phyloP scores from a whole-genome alignment of 2,888 invertebrate genomes.

The Acronicta leporina region DNA sequence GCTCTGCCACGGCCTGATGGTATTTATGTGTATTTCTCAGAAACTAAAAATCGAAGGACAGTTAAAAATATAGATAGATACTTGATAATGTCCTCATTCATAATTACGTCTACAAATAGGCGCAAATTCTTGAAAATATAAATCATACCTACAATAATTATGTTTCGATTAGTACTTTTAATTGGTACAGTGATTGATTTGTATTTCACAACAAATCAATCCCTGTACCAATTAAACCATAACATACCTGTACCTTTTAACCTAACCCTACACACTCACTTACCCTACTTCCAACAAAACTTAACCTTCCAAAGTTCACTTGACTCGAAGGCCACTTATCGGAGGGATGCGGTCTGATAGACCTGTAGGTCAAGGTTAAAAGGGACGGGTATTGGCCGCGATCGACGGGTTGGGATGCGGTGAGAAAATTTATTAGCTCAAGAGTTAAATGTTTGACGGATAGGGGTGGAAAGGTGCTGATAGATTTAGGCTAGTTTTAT shows the following conservation, averaged over 20 bases:
- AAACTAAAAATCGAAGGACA: too few relatives aligned
- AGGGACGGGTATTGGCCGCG: conserved; percentile 41
- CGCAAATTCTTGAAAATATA: too few relatives aligned
- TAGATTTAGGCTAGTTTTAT: conserved; percentile 16
- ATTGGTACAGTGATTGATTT: too few relatives aligned
- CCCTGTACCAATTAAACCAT: background rate
- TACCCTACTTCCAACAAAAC: conserved; percentile 32
- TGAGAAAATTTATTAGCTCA: conserved; percentile 45
- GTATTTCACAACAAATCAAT: too few relatives aligned
- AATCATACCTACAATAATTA: too few relatives aligned
- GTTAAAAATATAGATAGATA: too few relatives aligned
- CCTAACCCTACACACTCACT: conserved; percentile 23
- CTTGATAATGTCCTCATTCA: too few relatives aligned
- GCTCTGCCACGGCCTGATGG: too few relatives aligned
- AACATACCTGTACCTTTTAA: conserved; percentile 7
- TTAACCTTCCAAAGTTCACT: conserved; percentile 53
- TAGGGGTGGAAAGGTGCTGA: conserved; percentile 37
- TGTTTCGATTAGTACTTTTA: too few relatives aligned
- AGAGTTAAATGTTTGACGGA: conserved; percentile 46
- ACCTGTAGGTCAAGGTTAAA: conserved; percentile 43
- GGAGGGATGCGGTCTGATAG: conserved; percentile 48
- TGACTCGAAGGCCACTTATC: conserved; percentile 47
- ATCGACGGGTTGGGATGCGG: conserved; percentile 39
- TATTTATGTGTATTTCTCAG: too few relatives aligned
- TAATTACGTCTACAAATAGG: too few relatives aligned